Evolutionary conservation across 2,797 vertebrate species (phyloP).

Genomic region (Lophotriccus pileatus): DNA sequence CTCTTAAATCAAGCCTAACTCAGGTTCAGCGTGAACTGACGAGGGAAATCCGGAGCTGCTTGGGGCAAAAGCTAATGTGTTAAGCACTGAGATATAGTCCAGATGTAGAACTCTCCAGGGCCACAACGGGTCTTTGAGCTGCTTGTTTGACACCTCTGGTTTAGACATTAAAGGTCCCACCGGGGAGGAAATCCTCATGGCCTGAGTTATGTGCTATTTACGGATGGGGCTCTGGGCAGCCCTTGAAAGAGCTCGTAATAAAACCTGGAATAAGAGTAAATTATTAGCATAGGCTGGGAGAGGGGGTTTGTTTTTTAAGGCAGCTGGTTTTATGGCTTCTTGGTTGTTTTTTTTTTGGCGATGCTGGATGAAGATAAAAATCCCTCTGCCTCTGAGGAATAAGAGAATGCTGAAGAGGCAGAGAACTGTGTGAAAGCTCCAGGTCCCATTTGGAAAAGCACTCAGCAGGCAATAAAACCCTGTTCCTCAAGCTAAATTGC

Average conservation of each 20-base stretch:
- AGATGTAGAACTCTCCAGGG: constrained; percentile 57
- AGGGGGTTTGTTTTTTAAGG: not conserved
- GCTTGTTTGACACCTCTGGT: constrained; percentile 62
- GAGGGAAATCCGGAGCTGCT: constrained; percentile 66
- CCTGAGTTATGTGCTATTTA: constrained; percentile 12
- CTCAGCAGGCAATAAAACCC: constrained; percentile 15
- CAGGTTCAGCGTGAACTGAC: not conserved
- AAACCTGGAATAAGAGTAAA: constrained; percentile 40
- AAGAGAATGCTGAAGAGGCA: constrained; percentile 37
- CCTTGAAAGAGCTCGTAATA: constrained; percentile 22
- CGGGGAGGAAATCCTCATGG: constrained; percentile 57
- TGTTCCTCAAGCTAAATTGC: not conserved
- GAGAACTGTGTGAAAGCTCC: constrained; percentile 11
- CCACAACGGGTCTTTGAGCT: constrained; percentile 36
- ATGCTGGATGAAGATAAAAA: constrained; percentile 43
- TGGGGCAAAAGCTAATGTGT: constrained; percentile 49
- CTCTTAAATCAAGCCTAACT: constrained; percentile 42
- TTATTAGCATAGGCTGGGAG: constrained; percentile 20
- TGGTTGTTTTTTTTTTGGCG: not conserved
- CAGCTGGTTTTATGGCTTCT: constrained; percentile 28
- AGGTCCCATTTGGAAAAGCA: constrained; percentile 37
- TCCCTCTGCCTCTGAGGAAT: constrained; percentile 15
- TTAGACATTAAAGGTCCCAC: constrained; percentile 49
- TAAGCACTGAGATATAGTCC: constrained; percentile 48
- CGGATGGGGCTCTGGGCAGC: constrained; percentile 47